phyloP scores from a whole-genome alignment of 2,113 vertebrate species.

The Pseudorectes ferrugineus region DNA sequence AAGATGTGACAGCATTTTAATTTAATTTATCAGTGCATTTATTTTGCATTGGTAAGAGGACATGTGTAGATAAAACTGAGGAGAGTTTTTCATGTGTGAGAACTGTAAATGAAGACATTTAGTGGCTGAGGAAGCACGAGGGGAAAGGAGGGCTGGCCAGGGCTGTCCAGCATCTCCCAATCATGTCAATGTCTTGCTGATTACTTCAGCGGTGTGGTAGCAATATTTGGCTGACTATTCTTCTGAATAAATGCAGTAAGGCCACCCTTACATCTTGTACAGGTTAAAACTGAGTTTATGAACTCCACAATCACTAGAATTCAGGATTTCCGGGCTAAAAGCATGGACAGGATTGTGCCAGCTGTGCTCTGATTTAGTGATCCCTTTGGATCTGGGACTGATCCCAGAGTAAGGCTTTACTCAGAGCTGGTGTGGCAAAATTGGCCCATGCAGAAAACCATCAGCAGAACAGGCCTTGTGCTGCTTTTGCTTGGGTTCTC shows the following conservation, averaged over 20 bases:
- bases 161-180: not conserved
- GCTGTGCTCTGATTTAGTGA: not conserved
- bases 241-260: not conserved
- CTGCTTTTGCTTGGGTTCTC: not conserved
- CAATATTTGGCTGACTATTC: not conserved
- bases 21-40: not conserved
- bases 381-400: not conserved
- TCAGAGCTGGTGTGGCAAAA: not conserved
- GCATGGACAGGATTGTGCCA: not conserved
- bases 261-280: not conserved
- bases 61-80: not conserved
- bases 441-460: not conserved
- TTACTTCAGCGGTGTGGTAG: slow-evolving; percentile 7
- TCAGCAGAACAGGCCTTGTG: not conserved
- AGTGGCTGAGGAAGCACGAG: not conserved
- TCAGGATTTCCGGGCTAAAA: not conserved
- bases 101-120: not conserved
- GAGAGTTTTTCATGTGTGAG: not conserved
- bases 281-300: slow-evolving; percentile 32
- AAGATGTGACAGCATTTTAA: not conserved
- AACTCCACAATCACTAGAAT: not conserved
- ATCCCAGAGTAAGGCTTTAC: not conserved
- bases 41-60: not conserved
- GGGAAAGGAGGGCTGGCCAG: not conserved
- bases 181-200: not conserved